Evolutionary conservation across 2,888 invertebrate species (phyloP), one percentile per base, ranked within the genome.

Genomic region (Scaptomyza reducta): DNA sequence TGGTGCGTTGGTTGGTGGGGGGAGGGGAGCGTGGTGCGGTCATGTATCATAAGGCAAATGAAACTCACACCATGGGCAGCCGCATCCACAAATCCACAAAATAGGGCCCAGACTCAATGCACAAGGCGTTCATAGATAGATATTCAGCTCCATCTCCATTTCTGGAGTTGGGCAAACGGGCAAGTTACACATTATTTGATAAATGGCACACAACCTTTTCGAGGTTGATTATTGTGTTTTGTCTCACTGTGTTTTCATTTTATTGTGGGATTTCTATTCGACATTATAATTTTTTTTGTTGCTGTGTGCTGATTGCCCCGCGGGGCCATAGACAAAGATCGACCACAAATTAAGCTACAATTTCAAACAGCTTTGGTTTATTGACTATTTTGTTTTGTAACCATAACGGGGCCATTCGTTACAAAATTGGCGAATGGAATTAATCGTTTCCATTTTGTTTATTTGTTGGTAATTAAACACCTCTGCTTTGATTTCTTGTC

Each of bases 181-280:
- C 74, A 75, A 74, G 83, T 80, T 80, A 79, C 77, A 83, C 82
- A 87, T 84, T 87, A 80, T 89, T 88, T 88, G 87, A 88, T 88
- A 88, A 89, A 88, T 88, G 85, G 89, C 87, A 79, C 78, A 80
- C 84, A 88, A 88, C 89, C 88, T 89, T 88, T 89, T 89, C 74
- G 88, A 89, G 87, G 87, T 88, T 89, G 87, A 88, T 88, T 88
- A 88, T 89, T 86, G 86, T 88, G 81, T 87, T 88, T 88, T 87
- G 86, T 87, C 82, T 88, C 75, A 74, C 74, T 74, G 54, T 63
- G 57, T 53, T 66, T 40, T 63, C 35, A n/a, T 35, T 47, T 35
- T 57, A 63, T 74, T 77, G 68, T 79, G 71, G 77, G 77, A 77
- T 80, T 79, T 84, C 51, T 81, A 66, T 74, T 40, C 40, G 40